These are phyloP conservation scores for Sitobion miscanthi DNA, from an alignment of 1,140 invertebrate species.

Conservation along the genomic window DNA sequence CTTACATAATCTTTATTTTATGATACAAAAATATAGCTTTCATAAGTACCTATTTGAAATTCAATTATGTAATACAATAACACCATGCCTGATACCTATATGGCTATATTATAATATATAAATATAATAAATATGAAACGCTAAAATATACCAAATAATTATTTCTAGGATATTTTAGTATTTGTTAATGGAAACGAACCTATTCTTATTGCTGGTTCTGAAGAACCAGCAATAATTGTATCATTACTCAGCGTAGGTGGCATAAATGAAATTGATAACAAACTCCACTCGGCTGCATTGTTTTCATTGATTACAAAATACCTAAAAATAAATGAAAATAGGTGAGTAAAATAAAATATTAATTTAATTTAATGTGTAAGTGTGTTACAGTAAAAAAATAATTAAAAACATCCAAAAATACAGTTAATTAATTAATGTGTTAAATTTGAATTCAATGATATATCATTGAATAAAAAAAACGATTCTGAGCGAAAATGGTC, in stretches of 20 bases:
- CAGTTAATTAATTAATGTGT: background rate
- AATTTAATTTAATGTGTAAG: background rate
- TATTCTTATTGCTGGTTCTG: conserved; percentile 2
- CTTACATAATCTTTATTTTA: background rate
- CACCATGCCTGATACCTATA: background rate
- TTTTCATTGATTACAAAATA: conserved; percentile 32
- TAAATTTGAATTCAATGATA: too few species aligned
- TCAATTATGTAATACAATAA: background rate
- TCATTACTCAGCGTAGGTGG: conserved; percentile 8
- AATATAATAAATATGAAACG: background rate
- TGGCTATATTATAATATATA: background rate
- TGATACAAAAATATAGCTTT: background rate
- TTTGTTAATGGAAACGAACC: conserved; percentile 29
- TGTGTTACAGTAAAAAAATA: background rate
- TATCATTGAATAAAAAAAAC: too few species aligned
- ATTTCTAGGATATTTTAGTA: conserved; percentile 43
- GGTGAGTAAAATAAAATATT: background rate
- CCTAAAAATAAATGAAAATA: conserved; percentile 29
- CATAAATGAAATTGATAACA: conserved; percentile 37
- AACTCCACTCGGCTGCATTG: conserved; percentile 34
- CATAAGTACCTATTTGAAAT: background rate
- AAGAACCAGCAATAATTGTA: conserved; percentile 30
- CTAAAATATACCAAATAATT: background rate
- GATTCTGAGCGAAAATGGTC: too few species aligned
- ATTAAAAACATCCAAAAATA: background rate